A percentile compares a stretch with the other conserved stretches of the same genome.
Evolutionary conservation across 2,888 invertebrate species (phyloP).

Genomic region (Kuschelorhynchus macadamiae): DNA sequence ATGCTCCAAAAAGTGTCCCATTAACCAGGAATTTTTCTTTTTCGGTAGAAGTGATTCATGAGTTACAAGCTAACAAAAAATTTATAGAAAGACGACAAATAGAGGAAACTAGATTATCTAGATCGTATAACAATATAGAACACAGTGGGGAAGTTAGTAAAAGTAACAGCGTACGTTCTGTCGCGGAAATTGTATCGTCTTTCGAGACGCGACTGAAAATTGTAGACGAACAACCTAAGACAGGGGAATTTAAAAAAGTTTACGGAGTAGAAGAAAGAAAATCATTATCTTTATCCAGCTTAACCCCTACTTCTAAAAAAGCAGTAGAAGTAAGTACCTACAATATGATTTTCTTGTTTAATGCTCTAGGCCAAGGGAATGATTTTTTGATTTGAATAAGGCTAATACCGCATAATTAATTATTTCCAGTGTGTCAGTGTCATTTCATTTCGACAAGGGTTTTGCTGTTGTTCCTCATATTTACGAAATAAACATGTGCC

Average conservation of each 20-base stretch:
- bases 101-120: conserved; percentile 27
- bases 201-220: conserved; percentile 8
- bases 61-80: conserved; percentile 17
- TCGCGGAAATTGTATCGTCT: conserved; percentile 28
- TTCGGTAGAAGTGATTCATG: conserved; percentile 30
- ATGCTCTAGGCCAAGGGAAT: too few relatives aligned
- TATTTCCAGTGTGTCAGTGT: neutral
- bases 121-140: conserved; percentile 25
- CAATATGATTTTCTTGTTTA: neutral
- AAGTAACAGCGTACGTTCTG: conserved; percentile 9
- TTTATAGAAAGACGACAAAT: conserved; percentile 24
- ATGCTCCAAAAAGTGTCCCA: neutral
- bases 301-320: conserved; percentile 24
- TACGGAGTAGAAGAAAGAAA: conserved; percentile 7
- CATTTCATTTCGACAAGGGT: too few relatives aligned
- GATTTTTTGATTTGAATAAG: too few relatives aligned
- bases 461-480: too few relatives aligned
- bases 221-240: neutral
- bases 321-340: conserved; percentile 28
- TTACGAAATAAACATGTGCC: too few relatives aligned
- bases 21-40: conserved; percentile 19
- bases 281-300: conserved; percentile 17
- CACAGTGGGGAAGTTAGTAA: neutral
- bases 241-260: too few relatives aligned
- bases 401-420: too few relatives aligned